These are phyloP conservation scores for Taenioides sp. DNA, from an alignment of 2,797 vertebrate species.

Conservation along the genomic window DNA sequence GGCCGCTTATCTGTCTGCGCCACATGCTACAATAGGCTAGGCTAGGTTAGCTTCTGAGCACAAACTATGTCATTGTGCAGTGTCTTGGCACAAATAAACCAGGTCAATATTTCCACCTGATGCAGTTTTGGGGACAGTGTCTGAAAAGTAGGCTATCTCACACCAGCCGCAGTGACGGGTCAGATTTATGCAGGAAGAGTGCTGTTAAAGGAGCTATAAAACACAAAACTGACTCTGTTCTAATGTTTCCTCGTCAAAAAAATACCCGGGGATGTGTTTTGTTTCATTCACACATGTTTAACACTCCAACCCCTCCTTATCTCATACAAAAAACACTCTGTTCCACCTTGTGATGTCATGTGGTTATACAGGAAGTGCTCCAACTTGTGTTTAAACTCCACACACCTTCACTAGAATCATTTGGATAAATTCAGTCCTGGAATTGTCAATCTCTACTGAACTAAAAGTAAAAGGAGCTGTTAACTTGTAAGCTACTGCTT, in stretches of 20 bases:
- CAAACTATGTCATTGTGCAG: conserved; percentile 43
- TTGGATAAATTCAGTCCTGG: no score
- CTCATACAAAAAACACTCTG: no score
- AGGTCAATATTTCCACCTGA: conserved; percentile 62
- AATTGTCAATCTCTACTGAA: no score
- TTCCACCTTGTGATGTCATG: no score
- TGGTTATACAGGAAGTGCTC: no score
- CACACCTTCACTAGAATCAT: no score
- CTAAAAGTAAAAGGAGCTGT: background rate
- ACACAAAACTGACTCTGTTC: background rate
- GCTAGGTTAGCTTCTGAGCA: conserved; percentile 36
- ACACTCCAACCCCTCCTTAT: no score
- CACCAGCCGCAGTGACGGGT: background rate
- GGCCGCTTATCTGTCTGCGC: conserved; percentile 49
- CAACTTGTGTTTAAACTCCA: no score
- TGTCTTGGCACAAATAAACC: conserved; percentile 63
- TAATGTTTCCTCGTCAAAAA: no score
- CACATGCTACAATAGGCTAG: conserved; percentile 22
- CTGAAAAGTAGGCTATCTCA: conserved; percentile 6
- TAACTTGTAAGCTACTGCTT: background rate
- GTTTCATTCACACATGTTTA: no score
- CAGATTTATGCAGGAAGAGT: background rate
- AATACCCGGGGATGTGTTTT: no score
- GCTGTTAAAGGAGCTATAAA: background rate
- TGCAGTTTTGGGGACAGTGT: conserved; percentile 21